Evolutionary conservation across 2,888 invertebrate species (phyloP).

Genomic region (Phyllotreta striolata): DNA sequence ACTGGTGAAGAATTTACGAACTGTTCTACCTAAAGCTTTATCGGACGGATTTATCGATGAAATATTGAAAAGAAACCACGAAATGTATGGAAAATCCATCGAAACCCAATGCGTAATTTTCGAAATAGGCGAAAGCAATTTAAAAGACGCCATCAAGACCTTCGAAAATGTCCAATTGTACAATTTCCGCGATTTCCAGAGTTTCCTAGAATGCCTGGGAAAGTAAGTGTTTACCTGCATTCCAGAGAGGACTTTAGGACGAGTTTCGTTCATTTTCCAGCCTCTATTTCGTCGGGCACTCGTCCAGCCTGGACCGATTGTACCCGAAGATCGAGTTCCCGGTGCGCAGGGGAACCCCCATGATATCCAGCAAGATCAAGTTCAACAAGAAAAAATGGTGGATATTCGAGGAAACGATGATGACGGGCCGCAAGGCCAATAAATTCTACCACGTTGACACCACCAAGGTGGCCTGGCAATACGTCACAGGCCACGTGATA

Average conservation of each 20-base stretch:
- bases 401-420: conserved; percentile 56
- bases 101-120: not conserved
- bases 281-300: conserved; percentile 79
- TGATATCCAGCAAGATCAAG: conserved; percentile 74
- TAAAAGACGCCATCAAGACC: not conserved
- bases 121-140: conserved; percentile 3
- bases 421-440: not conserved
- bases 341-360: conserved; percentile 70
- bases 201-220: conserved; percentile 23
- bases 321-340: conserved; percentile 82
- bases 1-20: not conserved
- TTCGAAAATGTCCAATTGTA: not conserved
- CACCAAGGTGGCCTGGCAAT: conserved; percentile 69
- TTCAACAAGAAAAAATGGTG: conserved; percentile 82
- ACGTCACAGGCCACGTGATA: conserved; percentile 81
- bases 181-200: not conserved
- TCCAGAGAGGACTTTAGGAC: not conserved
- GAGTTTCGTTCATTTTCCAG: conserved; percentile 66
- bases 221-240: conserved; percentile 25
- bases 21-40: conserved; percentile 1
- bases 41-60: conserved; percentile 73
- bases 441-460: conserved; percentile 24
- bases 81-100: not conserved
- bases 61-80: not conserved
- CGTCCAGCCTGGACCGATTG: conserved; percentile 76